Base-by-base conservation (phyloP, 2,113 vertebrate species). In the Aythya baeri region DNA sequence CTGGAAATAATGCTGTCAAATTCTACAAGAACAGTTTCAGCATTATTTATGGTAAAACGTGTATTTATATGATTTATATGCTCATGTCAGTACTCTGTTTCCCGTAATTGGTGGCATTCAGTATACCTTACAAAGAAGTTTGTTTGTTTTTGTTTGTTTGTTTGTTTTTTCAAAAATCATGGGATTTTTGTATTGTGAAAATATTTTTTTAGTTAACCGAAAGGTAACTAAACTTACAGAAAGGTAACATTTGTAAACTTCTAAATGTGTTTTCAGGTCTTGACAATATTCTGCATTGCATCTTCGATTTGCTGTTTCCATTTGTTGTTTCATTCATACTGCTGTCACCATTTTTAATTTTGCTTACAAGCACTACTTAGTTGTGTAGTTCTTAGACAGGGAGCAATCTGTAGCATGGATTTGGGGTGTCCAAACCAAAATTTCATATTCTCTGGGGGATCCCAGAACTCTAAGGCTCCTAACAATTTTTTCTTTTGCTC, bases 41-140 rank as follows among this genome's bases (percentile, higher is more conserved):
- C 8, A 8, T 57, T 84, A 38, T 74, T 95, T 43, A 43, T 74
- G 13, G 10, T 89, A 12, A 17, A 74, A 15, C 62, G 70, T 66
- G 4, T 67, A 17, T 38, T 82, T 41, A 8, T 54, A 38, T 0
- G 1, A 17, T 38, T 82, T 41, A 8, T 54, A 38, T 0, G 1
- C 29, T 70, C 0, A 0, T 66, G n/a, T 58, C 61, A 81, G 41
- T 71, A 34, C 41, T 83, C 18, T 32, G 10, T 49, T 49, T 49
- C 46, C 46, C 46, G 22, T 21, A 49, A 21, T 21, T 22, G 46
- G 46, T 49, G 46, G 46, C 46, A 49, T 49, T 49, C 46, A 49
- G 46, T 49, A 34, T 75, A 63, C 5, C 14, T 59, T 63, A 38
- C 7, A 29, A 74, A 73, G 3, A 23, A 50, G 23, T 50, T 22